Conservation (phyloP, 2,888 invertebrate genomes). For the Omphaloscelis lunosa region DNA sequence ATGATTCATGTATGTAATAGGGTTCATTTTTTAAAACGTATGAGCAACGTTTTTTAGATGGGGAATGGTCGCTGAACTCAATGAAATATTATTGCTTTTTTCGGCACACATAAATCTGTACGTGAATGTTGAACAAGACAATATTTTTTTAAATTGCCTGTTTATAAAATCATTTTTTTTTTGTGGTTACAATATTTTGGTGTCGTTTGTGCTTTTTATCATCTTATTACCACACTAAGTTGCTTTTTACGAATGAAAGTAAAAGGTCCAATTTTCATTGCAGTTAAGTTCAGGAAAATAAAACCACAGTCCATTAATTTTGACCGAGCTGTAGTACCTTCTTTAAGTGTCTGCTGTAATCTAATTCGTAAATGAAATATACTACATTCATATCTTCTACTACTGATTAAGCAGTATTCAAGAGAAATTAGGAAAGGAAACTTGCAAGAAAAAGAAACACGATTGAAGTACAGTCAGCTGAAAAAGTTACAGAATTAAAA, state of each 20-base stretch:
- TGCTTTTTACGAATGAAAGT: neutral
- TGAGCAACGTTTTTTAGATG: neutral
- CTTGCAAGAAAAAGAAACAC: constrained; percentile 13
- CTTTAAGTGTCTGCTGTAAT: neutral
- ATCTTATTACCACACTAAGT: neutral
- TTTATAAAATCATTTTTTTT: neutral
- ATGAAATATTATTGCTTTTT: constrained; percentile 4
- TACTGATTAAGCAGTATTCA: constrained; percentile 43
- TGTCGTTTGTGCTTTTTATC: neutral
- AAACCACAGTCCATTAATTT: neutral
- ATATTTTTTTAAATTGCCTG: neutral
- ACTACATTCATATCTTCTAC: neutral
- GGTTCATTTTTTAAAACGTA: constrained; percentile 1
- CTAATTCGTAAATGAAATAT: constrained; percentile 11
- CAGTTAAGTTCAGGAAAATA: neutral
- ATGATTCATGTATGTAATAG: constrained; percentile 20
- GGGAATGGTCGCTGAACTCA: neutral
- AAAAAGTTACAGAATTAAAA: neutral
- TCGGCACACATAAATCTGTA: neutral
- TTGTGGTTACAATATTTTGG: neutral
- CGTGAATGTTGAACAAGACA: neutral
- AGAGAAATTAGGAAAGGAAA: constrained; percentile 3
- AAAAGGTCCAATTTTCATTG: neutral
- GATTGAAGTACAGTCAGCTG: neutral
- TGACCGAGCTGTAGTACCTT: neutral